These are phyloP conservation scores for Sorex maritimensis DNA, from an alignment of 2,797 vertebrate genomes.

Conservation along the genomic window DNA sequence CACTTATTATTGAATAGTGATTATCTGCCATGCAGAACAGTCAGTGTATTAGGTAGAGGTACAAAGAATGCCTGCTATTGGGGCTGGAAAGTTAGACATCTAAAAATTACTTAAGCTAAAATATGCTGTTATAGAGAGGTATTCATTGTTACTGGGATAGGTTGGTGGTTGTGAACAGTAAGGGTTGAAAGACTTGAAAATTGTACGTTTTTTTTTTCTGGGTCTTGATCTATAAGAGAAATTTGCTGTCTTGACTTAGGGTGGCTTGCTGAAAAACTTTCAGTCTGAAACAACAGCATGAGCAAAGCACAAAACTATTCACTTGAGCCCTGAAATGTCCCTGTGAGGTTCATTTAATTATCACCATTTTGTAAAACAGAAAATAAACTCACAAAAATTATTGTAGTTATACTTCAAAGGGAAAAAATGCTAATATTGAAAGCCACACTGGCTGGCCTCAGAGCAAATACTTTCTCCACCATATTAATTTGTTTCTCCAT, in stretches of 20 bases:
- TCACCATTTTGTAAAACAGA: conserved; percentile 45
- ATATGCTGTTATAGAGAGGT: neutral
- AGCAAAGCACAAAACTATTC: conserved; percentile 59
- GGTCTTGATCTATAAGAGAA: conserved; percentile 43
- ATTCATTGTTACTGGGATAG: neutral
- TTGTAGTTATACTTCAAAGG: conserved; percentile 43
- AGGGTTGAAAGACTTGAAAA: neutral
- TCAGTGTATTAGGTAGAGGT: neutral
- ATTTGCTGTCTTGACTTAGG: conserved; percentile 58
- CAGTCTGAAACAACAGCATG: conserved; percentile 1
- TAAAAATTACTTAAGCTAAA: neutral
- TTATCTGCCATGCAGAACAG: conserved; percentile 9
- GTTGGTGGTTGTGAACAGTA: neutral
- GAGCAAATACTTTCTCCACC: conserved; percentile 37
- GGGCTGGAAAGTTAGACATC: neutral
- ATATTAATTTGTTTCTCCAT: neutral
- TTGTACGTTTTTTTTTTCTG: neutral
- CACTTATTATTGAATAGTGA: neutral
- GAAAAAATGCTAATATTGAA: neutral
- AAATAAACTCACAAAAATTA: conserved; percentile 45
- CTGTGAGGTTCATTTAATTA: conserved; percentile 62
- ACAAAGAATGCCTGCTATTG: neutral
- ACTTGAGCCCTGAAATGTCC: conserved; percentile 40
- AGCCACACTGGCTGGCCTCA: conserved; percentile 9
- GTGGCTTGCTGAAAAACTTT: conserved; percentile 36